Evolutionary conservation across 2,113 vertebrate genomes (phyloP).

Genomic region (Phyllopteryx taeniolatus): DNA sequence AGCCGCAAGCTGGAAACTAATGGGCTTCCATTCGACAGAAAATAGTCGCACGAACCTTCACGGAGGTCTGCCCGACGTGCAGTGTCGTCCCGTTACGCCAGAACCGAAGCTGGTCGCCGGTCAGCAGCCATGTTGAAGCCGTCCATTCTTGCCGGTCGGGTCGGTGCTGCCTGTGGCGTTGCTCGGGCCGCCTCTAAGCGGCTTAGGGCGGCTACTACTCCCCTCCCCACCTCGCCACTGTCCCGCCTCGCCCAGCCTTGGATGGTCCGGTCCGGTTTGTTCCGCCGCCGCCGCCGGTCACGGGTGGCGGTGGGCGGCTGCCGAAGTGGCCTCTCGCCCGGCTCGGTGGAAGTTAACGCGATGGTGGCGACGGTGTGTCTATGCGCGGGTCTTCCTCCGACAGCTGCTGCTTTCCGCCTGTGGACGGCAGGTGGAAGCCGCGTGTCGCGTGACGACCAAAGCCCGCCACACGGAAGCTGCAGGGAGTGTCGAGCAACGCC

Average conservation of each 20-base stretch:
- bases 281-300: conserved; percentile 15
- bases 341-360: conserved; percentile 17
- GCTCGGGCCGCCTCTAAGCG: conserved; percentile 41
- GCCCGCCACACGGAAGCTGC: background rate
- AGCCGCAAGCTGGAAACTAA: background rate
- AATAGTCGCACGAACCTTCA: conserved; percentile 53
- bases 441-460: background rate
- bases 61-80: conserved; percentile 28
- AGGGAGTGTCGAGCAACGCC: conserved; percentile 1
- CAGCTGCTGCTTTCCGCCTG: background rate
- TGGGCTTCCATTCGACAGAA: background rate
- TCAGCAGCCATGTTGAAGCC: conserved; percentile 40
- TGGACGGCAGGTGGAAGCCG: conserved; percentile 5
- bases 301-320: conserved; percentile 1
- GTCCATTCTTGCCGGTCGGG: conserved; percentile 26
- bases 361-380: background rate
- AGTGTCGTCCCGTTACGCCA: conserved; percentile 18
- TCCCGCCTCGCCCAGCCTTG: conserved; percentile 15
- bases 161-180: conserved; percentile 25
- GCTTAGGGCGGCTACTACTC: conserved; percentile 49
- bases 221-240: conserved; percentile 14
- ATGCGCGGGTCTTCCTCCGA: background rate
- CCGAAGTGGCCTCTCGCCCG: background rate
- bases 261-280: conserved; percentile 56
- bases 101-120: conserved; percentile 16